Percentiles rank a stretch among this genome's conserved stretches.
Conservation (phyloP, 2,113 vertebrate genomes). For the chimpanzee (Pan troglodytes) region DNA sequence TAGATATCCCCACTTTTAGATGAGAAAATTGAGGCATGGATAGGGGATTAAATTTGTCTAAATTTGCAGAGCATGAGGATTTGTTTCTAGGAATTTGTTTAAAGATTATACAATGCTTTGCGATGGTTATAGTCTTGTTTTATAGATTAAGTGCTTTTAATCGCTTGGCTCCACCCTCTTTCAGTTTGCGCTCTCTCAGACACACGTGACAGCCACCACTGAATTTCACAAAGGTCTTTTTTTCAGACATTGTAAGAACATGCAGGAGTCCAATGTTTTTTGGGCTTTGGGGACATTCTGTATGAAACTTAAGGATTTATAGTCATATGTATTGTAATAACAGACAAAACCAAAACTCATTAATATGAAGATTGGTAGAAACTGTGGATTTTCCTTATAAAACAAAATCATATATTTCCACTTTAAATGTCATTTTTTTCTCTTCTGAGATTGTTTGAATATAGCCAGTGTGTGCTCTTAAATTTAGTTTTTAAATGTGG, state of each 20-base stretch:
- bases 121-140: too few relatives aligned
- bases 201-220: fast-evolving
- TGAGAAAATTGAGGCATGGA: neutral
- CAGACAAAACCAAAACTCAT: neutral
- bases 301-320: neutral
- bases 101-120: neutral
- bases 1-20: neutral
- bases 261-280: neutral
- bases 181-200: neutral
- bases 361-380: neutral
- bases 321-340: neutral
- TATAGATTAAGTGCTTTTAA: neutral
- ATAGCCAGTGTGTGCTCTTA: neutral
- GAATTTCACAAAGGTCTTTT: neutral
- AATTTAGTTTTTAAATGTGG: neutral
- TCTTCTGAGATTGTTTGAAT: neutral
- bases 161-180: neutral
- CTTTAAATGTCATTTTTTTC: neutral
- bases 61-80: neutral
- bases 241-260: neutral
- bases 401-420: neutral
- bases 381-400: neutral
- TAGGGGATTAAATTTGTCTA: neutral
- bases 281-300: neutral
- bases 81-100: neutral